Conservation (phyloP, 2,888 invertebrate genomes). For the Mythimna pallens region DNA sequence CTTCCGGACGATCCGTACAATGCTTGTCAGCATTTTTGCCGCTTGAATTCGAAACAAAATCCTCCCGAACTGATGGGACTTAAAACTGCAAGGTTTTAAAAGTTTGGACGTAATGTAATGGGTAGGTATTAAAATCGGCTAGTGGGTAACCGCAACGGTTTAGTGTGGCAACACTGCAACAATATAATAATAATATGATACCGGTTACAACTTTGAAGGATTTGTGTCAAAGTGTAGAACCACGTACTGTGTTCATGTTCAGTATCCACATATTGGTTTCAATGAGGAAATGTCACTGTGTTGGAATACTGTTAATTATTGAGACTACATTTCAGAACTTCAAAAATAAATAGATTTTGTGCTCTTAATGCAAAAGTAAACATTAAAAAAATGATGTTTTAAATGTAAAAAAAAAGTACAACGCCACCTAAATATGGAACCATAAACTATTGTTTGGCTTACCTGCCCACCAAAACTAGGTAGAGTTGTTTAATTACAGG, state of each 20-base stretch:
- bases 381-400: too few species aligned
- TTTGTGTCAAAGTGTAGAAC: slow-evolving; percentile 39
- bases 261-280: background rate
- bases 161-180: slow-evolving; percentile 57
- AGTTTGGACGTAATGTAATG: slow-evolving; percentile 31
- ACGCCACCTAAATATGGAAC: background rate
- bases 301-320: too few species aligned
- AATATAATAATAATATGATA: slow-evolving; percentile 52
- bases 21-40: too few species aligned
- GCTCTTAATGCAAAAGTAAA: too few species aligned
- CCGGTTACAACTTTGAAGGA: slow-evolving; percentile 38
- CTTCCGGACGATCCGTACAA: too few species aligned
- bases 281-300: background rate
- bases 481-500: background rate
- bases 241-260: background rate
- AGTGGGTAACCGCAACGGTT: slow-evolving; percentile 60
- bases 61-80: too few species aligned
- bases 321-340: too few species aligned
- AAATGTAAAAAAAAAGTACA: background rate
- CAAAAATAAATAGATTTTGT: too few species aligned
- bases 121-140: slow-evolving; percentile 39
- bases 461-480: background rate
- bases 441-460: background rate
- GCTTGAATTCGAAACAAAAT: too few species aligned
- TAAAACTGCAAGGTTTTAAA: slow-evolving; percentile 14